phyloP scores from a whole-genome alignment of 2,888 invertebrate genomes.

The Hesperia comma region DNA sequence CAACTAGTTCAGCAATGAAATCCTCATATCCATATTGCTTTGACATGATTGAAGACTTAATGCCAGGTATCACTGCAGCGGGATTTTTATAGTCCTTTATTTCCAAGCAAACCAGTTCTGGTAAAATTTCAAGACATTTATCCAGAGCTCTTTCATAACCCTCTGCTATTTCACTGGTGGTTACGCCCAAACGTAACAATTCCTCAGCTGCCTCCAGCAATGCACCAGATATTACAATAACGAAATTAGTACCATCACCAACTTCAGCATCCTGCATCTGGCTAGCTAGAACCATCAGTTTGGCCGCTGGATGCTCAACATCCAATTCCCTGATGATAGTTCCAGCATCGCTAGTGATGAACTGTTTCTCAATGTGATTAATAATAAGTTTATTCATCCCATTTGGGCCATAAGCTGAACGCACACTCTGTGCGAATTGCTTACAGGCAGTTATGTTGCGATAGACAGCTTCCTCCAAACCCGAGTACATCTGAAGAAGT shows the following conservation, averaged over 20 bases:
- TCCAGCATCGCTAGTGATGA: conserved; percentile 99
- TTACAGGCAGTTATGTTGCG: conserved; percentile 98
- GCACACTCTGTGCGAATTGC: conserved; percentile 96
- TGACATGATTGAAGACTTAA: conserved; percentile 95
- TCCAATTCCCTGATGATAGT: conserved; percentile 98
- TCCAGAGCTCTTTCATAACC: conserved; percentile 96
- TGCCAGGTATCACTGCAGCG: conserved; percentile 88
- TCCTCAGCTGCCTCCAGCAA: conserved; percentile 96
- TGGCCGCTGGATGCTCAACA: conserved; percentile 99
- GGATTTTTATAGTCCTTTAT: conserved; percentile 88
- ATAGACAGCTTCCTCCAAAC: conserved; percentile 98
- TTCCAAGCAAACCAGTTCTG: conserved; percentile 90
- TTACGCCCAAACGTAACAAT: conserved; percentile 95
- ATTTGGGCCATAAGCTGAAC: conserved; percentile 98
- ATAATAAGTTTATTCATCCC: conserved; percentile 99
- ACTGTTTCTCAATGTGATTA: conserved; percentile 99
- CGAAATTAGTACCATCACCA: conserved; percentile 99
- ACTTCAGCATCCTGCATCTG: conserved; percentile 99
- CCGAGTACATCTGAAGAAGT: conserved; percentile 87
- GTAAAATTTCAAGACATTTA: conserved; percentile 95
- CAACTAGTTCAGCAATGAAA: conserved; percentile 92
- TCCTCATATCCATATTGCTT: conserved; percentile 99
- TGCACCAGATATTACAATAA: conserved; percentile 96
- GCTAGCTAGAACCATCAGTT: conserved; percentile 96
- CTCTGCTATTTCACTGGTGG: conserved; percentile 97